Evolutionary conservation across 92 coral and sea anemone species (phyloP).

Genomic region (Phymanthus crucifer): DNA sequence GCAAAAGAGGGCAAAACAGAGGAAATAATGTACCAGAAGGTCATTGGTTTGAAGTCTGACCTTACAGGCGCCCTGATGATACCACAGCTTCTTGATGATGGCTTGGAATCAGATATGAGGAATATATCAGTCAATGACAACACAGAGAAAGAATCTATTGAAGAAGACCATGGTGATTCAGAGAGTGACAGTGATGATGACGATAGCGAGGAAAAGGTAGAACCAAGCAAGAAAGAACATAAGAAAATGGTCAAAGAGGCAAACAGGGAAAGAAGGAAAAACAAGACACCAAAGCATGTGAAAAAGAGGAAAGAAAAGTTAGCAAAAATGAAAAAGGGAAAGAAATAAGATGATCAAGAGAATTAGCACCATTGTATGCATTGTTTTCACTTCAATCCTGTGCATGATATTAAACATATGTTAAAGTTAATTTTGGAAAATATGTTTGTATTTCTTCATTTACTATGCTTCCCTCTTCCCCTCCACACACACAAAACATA

Average conservation of each 20-base stretch:
- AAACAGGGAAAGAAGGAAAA: conserved; percentile 85
- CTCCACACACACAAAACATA: too few relatives aligned
- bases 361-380: too few relatives aligned
- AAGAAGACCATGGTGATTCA: not conserved
- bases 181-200: conserved; percentile 41
- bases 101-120: conserved; percentile 4
- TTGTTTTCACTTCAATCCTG: too few relatives aligned
- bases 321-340: conserved; percentile 89
- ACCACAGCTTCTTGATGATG: conserved; percentile 62
- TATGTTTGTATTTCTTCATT: too few relatives aligned
- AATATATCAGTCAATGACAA: conserved; percentile 10
- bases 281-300: conserved; percentile 91
- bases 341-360: conserved; percentile 7
- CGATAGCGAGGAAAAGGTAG: conserved; percentile 47
- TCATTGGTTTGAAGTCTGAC: conserved; percentile 90
- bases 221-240: conserved; percentile 80
- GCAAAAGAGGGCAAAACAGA: conserved; percentile 71
- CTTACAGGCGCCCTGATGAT: conserved; percentile 79
- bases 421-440: not conserved
- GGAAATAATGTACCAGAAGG: conserved; percentile 81
- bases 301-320: conserved; percentile 91
- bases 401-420: not conserved
- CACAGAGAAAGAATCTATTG: not conserved
- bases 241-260: conserved; percentile 93
- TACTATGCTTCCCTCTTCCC: too few relatives aligned